phyloP scores from a whole-genome alignment of 1,140 invertebrate genomes.

The Macrostomum lignano region DNA sequence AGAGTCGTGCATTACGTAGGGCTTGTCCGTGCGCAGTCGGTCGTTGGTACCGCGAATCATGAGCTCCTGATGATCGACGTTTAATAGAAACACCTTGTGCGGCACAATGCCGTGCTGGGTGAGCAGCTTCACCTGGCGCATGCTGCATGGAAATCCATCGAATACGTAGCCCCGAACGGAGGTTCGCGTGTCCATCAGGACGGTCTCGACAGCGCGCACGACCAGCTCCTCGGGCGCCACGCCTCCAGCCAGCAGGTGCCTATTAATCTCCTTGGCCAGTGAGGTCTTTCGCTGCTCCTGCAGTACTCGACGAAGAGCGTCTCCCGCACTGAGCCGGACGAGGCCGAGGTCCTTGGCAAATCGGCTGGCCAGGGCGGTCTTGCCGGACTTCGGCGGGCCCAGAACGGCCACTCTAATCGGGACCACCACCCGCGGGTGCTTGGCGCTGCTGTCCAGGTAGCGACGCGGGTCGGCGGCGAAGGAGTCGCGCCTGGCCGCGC shows the following conservation, averaged over 20 bases:
- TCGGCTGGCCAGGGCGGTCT: conserved; percentile 24
- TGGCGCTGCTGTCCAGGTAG: conserved; percentile 17
- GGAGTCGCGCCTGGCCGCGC: conserved; percentile 11
- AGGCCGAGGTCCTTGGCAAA: conserved; percentile 24
- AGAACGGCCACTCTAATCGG: conserved; percentile 23
- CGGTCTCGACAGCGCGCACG: conserved; percentile 18
- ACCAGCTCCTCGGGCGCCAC: conserved; percentile 22
- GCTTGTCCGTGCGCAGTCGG: conserved; percentile 8
- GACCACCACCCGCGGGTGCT: conserved; percentile 24
- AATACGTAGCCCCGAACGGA: conserved; percentile 15
- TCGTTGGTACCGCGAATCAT: conserved; percentile 11
- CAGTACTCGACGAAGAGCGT: conserved; percentile 19
- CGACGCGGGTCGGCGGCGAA: conserved; percentile 21
- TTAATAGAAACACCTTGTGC: conserved; percentile 19
- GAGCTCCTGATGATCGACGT: conserved; percentile 17
- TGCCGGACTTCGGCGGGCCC: conserved; percentile 28
- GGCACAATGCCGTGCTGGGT: conserved; percentile 22
- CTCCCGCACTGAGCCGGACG: conserved; percentile 20
- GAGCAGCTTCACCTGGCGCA: conserved; percentile 21
- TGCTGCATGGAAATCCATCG: conserved; percentile 24
- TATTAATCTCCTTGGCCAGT: conserved; percentile 15
- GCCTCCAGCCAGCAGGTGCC: conserved; percentile 14
- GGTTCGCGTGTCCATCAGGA: conserved; percentile 19
- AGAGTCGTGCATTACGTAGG: conserved; percentile 18
- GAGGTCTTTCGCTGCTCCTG: conserved; percentile 15